Base-by-base conservation (phyloP, 2,797 vertebrate genomes). In the Lates japonicus region DNA sequence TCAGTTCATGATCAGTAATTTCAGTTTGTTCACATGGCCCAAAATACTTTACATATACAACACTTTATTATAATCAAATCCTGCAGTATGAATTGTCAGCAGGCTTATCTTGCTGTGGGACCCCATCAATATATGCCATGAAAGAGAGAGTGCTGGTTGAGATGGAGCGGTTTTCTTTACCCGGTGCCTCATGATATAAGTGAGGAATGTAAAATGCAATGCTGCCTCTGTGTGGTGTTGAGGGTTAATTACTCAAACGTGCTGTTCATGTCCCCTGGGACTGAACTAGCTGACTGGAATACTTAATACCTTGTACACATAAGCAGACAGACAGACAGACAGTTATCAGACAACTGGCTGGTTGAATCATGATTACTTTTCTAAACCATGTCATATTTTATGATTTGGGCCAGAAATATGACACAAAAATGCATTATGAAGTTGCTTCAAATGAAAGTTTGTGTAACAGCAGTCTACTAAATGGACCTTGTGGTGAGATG, bases 141-240 rank as follows among this genome's bases (percentile, higher is more conserved):
- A 16, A 57, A 54, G 31, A 12, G 20, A 29, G 7, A 0, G n/a
- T 42, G 41, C 8, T 33, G 42, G 25, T 20, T 39, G 10, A 16
- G 39, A 13, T 6, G 25, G 13, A 60, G 8, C 13, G 1, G 1
- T 7, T 77, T 60, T 17, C 29, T 74, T 33, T 29, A 11, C 11
- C 17, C 48, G 1, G 20, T 19, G 10, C 59, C 3, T 2, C 65
- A 5, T 57, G 57, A 44, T 42, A 46, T 37, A 55, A 81, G 61
- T 52, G 62, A 54, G 4, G 4, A 46, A 82, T 88, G 69, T 73
- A 67, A 79, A 86, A 92, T 57, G 65, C 93, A 93, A 94, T 90
- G 80, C 93, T 94, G 93, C 93, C 93, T 89, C 93, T 88, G 63
- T 93, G 93, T 92, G 93, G 93, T 91, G 87, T 82, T 70, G 33